Percentiles rank a stretch among this genome's conserved stretches.
phyloP scores from a whole-genome alignment of 2,113 vertebrate species.

The Pogona vitticeps region DNA sequence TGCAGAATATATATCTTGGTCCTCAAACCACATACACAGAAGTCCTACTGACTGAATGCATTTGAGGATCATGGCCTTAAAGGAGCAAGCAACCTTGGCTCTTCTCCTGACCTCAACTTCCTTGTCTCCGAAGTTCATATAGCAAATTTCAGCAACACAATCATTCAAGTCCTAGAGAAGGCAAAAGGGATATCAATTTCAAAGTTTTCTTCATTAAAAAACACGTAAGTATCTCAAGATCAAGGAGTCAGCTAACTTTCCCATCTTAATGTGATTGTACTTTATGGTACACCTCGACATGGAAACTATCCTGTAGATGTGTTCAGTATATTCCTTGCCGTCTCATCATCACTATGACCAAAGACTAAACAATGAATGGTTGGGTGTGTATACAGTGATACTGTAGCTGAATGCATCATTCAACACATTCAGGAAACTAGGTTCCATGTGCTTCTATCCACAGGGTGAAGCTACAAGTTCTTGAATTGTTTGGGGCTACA shows the following conservation, averaged over 20 bases:
- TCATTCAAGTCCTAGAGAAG: not conserved
- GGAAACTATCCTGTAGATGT: not conserved
- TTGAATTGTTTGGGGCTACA: no score
- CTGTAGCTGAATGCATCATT: not conserved
- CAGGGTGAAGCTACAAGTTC: not conserved
- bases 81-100: not conserved
- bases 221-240: not conserved
- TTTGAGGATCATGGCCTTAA: not conserved
- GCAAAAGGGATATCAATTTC: conserved; percentile 21
- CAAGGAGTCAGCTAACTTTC: not conserved
- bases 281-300: not conserved
- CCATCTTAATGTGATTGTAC: not conserved
- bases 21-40: not conserved
- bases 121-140: not conserved
- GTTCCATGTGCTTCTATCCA: not conserved
- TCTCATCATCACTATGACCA: not conserved
- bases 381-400: not conserved
- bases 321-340: not conserved
- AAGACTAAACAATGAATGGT: not conserved
- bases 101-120: not conserved
- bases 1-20: not conserved
- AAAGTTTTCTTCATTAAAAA: no score
- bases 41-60: not conserved
- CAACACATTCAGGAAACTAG: not conserved
- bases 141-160: not conserved